Percentiles rank a stretch among this genome's conserved stretches.
These are phyloP conservation scores for Brienomyrus brachyistius DNA, from an alignment of 2,113 vertebrate genomes.

Conservation along the genomic window DNA sequence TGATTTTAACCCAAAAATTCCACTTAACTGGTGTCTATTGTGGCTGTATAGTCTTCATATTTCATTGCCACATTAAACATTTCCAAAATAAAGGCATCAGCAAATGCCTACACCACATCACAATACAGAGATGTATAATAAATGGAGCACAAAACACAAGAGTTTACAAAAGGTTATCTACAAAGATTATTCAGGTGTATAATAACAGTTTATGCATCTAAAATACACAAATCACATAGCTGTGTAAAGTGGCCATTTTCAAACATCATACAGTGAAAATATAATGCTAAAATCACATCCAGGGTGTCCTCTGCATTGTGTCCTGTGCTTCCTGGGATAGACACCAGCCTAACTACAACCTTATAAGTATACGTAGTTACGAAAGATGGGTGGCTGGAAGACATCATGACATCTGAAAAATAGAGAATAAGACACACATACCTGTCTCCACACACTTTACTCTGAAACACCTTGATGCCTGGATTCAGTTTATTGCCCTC, in stretches of 20 bases:
- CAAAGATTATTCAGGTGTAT: background rate
- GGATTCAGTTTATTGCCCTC: conserved; percentile 51
- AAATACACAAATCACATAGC: background rate
- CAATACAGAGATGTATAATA: background rate
- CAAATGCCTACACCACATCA: background rate
- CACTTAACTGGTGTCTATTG: background rate
- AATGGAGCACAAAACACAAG: background rate
- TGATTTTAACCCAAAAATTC: background rate
- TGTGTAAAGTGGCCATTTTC: background rate
- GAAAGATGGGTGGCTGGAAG: background rate
- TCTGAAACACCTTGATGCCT: conserved; percentile 62
- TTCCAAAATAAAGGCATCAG: background rate
- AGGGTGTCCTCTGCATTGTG: background rate
- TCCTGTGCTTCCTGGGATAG: background rate
- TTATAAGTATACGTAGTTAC: background rate
- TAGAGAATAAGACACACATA: conserved; percentile 44
- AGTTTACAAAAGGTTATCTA: background rate
- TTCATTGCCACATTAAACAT: background rate
- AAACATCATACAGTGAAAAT: background rate
- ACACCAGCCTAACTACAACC: background rate
- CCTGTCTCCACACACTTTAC: conserved; percentile 92
- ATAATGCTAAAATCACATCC: background rate
- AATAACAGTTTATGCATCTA: background rate
- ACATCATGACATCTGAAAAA: background rate
- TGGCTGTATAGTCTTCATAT: background rate